Base-by-base conservation (phyloP, 2,797 vertebrate species). In the Sus cebifrons region DNA sequence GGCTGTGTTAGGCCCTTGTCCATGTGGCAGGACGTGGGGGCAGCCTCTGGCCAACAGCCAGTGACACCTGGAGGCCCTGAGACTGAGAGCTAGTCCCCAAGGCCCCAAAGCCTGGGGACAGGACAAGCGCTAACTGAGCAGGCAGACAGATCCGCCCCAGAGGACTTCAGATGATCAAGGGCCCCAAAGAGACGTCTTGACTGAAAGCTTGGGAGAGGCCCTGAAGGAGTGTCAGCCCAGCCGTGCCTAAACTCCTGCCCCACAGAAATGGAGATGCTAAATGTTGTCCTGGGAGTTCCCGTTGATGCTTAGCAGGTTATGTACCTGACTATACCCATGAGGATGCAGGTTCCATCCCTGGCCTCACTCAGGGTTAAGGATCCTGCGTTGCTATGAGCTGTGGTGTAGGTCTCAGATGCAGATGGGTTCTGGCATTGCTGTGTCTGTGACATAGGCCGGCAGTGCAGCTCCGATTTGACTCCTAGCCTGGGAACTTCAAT, bases 81-180 rank as follows among this genome's bases (percentile, higher is more conserved):
- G 32, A 44, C 11, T 27, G 3, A 20, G 12, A 56, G 74, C 40
- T 11, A 3, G 20, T 25, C 71, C 14, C 2, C 1, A 0, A 23
- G 90, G 21, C 65, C 11, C 58, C 0, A 5, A 20, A 18, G 73
- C 73, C 29, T 0, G 9, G 21, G 32, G 32, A 32, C 32, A 32
- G 5, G 20, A 25, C 15, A 1, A 5, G 18, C 2, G 4, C 18
- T 3, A 32, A 32, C 32, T 32, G 32, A 32, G 40, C 75, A 36
- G 4, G 60, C 0, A 0, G 8, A 7, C 2, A 1, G 32, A 21
- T 36, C 36, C 16, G 1, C 17, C 29, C 36, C 5, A 1, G 27
- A 15, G 7, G 25, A 65, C 49, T 74, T 54, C 27, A 27, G 79
- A 6, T 36, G 36, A 32, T 6, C 23, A 5, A 10, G 2, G 3